These are phyloP conservation scores for Polia nebulosa DNA, from an alignment of 2,888 invertebrate species.

Conservation along the genomic window DNA sequence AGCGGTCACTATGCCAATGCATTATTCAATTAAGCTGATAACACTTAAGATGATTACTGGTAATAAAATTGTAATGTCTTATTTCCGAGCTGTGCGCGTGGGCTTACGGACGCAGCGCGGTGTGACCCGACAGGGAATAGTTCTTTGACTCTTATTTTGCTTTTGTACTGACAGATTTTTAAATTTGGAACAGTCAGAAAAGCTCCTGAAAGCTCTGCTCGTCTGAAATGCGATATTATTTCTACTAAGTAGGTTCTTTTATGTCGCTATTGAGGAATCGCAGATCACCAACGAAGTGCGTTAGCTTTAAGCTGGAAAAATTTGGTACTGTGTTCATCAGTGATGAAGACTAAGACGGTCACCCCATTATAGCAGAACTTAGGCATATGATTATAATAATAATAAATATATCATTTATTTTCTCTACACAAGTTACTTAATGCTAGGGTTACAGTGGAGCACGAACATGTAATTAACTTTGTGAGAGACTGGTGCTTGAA, in stretches of 20 bases:
- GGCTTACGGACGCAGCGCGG: constrained; percentile 66
- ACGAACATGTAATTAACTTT: too few species aligned
- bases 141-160: constrained; percentile 45
- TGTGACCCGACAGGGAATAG: constrained; percentile 64
- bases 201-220: background rate
- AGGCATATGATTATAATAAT: too few species aligned
- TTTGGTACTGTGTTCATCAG: too few species aligned
- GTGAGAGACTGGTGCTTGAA: too few species aligned
- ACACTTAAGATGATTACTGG: constrained; percentile 89
- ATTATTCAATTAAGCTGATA: constrained; percentile 90
- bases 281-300: background rate
- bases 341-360: background rate
- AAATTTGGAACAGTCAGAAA: background rate
- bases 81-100: constrained; percentile 87
- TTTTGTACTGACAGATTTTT: constrained; percentile 4
- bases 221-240: background rate
- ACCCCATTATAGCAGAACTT: background rate
- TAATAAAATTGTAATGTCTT: constrained; percentile 90
- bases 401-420: too few species aligned
- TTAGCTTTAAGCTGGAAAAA: too few species aligned
- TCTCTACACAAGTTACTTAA: too few species aligned
- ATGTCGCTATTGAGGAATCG: background rate
- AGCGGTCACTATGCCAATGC: constrained; percentile 79
- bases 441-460: too few species aligned
- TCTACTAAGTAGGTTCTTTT: background rate